A percentile compares a stretch with the other conserved stretches of the same genome.
Evolutionary conservation across 2,113 vertebrate genomes (phyloP).

Genomic region (Cichladusa arquata): DNA sequence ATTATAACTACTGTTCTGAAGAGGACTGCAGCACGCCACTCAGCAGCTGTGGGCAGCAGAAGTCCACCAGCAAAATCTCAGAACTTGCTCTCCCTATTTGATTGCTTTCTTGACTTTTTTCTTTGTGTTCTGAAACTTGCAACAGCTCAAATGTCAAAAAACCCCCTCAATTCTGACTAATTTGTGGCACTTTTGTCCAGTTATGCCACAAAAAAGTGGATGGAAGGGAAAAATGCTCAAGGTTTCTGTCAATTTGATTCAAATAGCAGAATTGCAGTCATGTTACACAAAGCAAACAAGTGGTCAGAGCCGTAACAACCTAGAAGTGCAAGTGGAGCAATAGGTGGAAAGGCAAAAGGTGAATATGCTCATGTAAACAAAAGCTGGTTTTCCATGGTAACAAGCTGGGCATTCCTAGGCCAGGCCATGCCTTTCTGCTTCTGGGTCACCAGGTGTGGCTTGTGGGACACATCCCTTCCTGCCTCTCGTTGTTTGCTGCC

Average conservation of each 20-base stretch:
- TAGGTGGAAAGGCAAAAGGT: background rate
- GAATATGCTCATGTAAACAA: fast-evolving
- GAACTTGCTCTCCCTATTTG: background rate
- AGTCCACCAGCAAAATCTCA: background rate
- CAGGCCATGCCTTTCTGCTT: background rate
- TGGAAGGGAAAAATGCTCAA: background rate
- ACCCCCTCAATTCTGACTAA: fast-evolving
- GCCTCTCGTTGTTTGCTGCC: background rate
- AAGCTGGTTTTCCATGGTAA: background rate
- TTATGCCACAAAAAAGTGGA: background rate
- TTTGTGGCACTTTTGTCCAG: background rate
- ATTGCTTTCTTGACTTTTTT: background rate
- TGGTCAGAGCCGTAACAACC: background rate
- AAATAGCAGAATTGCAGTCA: background rate
- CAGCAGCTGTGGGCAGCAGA: background rate
- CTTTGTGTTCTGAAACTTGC: background rate
- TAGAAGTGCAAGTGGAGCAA: background rate
- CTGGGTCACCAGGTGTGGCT: background rate
- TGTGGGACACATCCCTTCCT: background rate
- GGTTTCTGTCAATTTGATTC: background rate
- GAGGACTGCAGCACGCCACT: background rate
- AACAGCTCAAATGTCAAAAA: background rate
- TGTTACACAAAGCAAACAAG: background rate
- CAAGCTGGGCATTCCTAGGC: background rate
- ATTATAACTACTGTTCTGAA: background rate